These are phyloP conservation scores for Eupsittula cactorum DNA, from an alignment of 2,113 vertebrate species.

Conservation along the genomic window DNA sequence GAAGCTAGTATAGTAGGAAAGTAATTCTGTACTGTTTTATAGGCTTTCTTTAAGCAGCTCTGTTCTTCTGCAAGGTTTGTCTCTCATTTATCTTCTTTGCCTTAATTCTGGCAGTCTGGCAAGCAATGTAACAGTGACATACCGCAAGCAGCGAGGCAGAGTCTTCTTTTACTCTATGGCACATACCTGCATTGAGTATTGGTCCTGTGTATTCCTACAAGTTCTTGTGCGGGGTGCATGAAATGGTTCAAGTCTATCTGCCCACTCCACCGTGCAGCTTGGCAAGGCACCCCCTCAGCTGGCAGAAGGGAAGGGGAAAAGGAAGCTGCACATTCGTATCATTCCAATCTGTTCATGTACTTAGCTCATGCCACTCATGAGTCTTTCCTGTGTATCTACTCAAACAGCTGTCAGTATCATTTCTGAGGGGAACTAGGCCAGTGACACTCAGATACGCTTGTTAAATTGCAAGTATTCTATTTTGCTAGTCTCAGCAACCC, in stretches of 20 bases:
- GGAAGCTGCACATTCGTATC: rapidly evolving
- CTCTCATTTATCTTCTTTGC: not conserved
- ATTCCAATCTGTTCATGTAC: not conserved
- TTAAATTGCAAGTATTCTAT: not conserved
- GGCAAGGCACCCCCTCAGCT: not conserved
- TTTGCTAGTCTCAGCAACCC: not conserved
- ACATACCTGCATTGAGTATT: not conserved
- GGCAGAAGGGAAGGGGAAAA: not conserved
- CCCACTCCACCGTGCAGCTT: rapidly evolving
- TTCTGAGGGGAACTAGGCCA: not conserved
- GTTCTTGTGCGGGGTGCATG: not conserved
- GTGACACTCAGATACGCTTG: not conserved
- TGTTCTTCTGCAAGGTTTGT: not conserved
- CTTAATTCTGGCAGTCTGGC: not conserved
- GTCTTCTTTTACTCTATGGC: not conserved
- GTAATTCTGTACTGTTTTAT: not conserved
- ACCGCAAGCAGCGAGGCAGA: not conserved
- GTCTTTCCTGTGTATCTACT: not conserved
- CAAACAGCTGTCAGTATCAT: not conserved
- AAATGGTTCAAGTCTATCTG: not conserved
- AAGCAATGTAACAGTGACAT: not conserved
- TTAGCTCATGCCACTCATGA: not conserved
- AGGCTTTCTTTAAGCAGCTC: not conserved
- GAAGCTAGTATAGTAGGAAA: not conserved
- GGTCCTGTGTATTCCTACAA: rapidly evolving